A percentile compares a stretch with the other conserved stretches of the same genome.
Conservation (phyloP, 2,888 invertebrate genomes). For the Dendrolimus pini region DNA sequence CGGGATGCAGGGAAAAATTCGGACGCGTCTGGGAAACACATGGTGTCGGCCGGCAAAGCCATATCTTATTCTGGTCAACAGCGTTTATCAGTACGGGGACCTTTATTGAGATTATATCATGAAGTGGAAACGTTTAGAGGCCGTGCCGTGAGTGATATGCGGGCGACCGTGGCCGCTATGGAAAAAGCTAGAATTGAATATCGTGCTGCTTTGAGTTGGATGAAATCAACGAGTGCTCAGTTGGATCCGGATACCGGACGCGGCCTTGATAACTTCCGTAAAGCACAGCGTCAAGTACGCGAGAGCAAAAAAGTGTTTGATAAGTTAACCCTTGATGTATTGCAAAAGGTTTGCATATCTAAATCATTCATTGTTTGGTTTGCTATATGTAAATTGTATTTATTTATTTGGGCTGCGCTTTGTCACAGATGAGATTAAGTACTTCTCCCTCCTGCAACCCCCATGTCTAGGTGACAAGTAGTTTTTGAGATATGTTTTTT, state of each 20-base stretch:
- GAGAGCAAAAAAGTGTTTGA: slow-evolving; percentile 93
- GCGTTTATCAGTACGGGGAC: slow-evolving; percentile 89
- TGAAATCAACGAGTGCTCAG: slow-evolving; percentile 97
- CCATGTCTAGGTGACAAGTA: too few species aligned
- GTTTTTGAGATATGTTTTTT: too few species aligned
- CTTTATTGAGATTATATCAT: slow-evolving; percentile 92
- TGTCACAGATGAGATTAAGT: too few species aligned
- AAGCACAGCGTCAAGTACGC: slow-evolving; percentile 88
- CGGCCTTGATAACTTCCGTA: slow-evolving; percentile 96
- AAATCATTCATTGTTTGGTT: too few species aligned
- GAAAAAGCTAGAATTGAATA: slow-evolving; percentile 97
- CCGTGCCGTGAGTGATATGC: slow-evolving; percentile 95
- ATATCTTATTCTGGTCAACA: slow-evolving; percentile 95
- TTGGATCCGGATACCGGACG: slow-evolving; percentile 98
- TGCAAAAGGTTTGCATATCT: slow-evolving; percentile 85
- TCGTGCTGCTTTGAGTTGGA: slow-evolving; percentile 96
- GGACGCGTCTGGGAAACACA: slow-evolving; percentile 84
- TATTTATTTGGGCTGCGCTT: too few species aligned
- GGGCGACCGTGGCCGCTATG: slow-evolving; percentile 93
- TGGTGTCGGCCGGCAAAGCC: slow-evolving; percentile 84
- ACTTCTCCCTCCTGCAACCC: too few species aligned
- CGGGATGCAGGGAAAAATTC: slow-evolving; percentile 95
- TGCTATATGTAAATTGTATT: too few species aligned
- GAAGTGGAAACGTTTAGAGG: slow-evolving; percentile 98
- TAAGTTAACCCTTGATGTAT: slow-evolving; percentile 93